Evolutionary conservation across 2,888 invertebrate species (phyloP), one percentile per base, ranked within the genome.

Genomic region (Coleophora flavipennella): DNA sequence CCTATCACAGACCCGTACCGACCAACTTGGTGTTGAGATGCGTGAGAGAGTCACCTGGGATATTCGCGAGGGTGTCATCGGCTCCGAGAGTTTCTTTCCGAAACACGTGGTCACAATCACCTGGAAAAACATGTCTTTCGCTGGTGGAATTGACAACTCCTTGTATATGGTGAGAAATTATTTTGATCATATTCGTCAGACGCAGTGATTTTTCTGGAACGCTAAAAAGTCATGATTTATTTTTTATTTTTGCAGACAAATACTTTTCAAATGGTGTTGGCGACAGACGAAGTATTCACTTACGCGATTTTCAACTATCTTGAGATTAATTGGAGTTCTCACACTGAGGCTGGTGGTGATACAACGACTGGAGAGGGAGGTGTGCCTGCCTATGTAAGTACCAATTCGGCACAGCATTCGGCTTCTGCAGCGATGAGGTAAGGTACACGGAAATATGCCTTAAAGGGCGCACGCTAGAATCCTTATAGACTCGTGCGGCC

Each of bases 231-330:
- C n/a, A n/a, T n/a, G n/a, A n/a, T n/a, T n/a, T n/a, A 29, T 35
- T 14, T 35, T 13, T 33, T 44, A 39, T 45, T 42, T 37, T 80
- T 78, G 6, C 79, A 94, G 92, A 95, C 96, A 1, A 98, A 98
- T 68, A 96, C 97, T 0, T 99, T 97, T 85, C 99, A 99, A 90
- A 86, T 95, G 87, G 90, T 97, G 2, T 69, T 99, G 38, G 95
- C 94, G 0, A 96, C 97, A 0, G 96, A 97, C 66, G 97, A 96
- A 81, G 94, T 95, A 2, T 92, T 93, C 61, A 96, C 97, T 0
- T 99, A 97, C 66, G 95, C 92, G 1, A 95, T 99, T 39, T 96
- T 95, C 74, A 99, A 99, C 81, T 99, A 99, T 67, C 89, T 91
- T 38, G 90, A 93, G 49, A 89, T 99, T 44, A 92, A 91, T 57